Percentiles rank a stretch among this genome's conserved stretches.
Conservation (phyloP, 2,888 invertebrate species). For the Epirrhoe alternata region DNA sequence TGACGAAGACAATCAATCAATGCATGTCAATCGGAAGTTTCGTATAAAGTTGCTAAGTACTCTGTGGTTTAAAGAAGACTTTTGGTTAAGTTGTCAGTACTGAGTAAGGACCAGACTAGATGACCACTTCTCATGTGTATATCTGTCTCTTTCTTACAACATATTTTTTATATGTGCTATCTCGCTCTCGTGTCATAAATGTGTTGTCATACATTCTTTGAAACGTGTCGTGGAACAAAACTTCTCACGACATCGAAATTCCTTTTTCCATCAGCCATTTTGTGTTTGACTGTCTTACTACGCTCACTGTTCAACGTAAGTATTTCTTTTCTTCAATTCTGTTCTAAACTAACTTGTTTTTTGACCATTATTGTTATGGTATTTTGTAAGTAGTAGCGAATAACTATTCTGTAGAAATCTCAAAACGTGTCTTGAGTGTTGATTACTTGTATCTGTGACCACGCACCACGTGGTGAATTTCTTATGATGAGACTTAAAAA, state of each 20-base stretch:
- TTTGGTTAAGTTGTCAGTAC: slow-evolving; percentile 8
- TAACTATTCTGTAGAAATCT: neutral
- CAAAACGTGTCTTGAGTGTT: neutral
- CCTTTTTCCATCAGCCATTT: slow-evolving; percentile 67
- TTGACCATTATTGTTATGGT: no score
- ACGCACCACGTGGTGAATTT: slow-evolving; percentile 66
- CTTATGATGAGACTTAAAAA: slow-evolving; percentile 71
- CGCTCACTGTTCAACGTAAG: slow-evolving; percentile 81
- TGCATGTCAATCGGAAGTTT: neutral
- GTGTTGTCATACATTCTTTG: neutral
- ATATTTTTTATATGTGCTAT: neutral
- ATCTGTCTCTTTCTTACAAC: slow-evolving; percentile 17
- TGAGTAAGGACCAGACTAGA: no score
- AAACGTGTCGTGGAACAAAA: slow-evolving; percentile 10
- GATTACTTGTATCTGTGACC: neutral
- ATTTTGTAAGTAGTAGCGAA: neutral
- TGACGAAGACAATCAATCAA: no score
- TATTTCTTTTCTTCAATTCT: slow-evolving; percentile 35
- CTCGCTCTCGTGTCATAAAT: slow-evolving; percentile 22
- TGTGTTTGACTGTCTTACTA: slow-evolving; percentile 73
- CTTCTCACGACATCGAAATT: neutral
- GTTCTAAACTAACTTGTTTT: no score
- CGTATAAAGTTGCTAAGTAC: neutral
- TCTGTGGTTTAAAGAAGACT: neutral
- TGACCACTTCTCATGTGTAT: neutral